Base-by-base conservation (phyloP, 2,888 invertebrate species). In the Baronia brevicornis region DNA sequence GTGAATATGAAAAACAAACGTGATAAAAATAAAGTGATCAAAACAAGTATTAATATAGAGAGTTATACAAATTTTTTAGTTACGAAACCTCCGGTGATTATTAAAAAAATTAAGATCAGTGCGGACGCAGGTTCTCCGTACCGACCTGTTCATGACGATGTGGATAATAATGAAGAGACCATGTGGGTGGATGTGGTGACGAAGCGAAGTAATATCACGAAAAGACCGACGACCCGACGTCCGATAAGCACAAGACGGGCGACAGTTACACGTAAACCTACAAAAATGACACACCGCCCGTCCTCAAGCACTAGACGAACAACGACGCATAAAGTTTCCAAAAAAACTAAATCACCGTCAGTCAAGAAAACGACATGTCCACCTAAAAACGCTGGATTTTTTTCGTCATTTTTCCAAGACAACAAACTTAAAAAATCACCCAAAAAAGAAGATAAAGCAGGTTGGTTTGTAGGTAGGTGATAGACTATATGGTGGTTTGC, bases 31-130 rank as follows among this genome's bases (percentile, higher is more conserved):
- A 43, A 75, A 38, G 50, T 75, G 30, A 79, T 80, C 42, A 69
- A 72, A 29, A 82, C 82, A 11, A 72, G 74, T 39, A 80, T 82
- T 44, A 80, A 79, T 46, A 80, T 82, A 54, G 61, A 74, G 39
- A 82, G 74, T 55, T 71, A 79, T 60, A 77, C 78, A n/a, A 80
- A 79, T 48, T 67, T 79, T 60, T 58, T 79, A 46, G 75, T 69
- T 48, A 79, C 80, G 5, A 72, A 54, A 27, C 47, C 71, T 37
- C 60, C 68, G 23, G 60, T 61, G 4, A 37, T 48, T 33, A 34
- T 52, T 6, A 39, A 34, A 6, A 37, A 28, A 3, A 20, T 28
- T 9, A 59, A 57, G 21, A 44, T 48, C 3, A 44, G 51, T 38
- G 19, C 41, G 12, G 56, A 35, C 11, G 57, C 57, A 9, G 51